phyloP scores from a whole-genome alignment of 2,113 vertebrate species.

The Meles meles region DNA sequence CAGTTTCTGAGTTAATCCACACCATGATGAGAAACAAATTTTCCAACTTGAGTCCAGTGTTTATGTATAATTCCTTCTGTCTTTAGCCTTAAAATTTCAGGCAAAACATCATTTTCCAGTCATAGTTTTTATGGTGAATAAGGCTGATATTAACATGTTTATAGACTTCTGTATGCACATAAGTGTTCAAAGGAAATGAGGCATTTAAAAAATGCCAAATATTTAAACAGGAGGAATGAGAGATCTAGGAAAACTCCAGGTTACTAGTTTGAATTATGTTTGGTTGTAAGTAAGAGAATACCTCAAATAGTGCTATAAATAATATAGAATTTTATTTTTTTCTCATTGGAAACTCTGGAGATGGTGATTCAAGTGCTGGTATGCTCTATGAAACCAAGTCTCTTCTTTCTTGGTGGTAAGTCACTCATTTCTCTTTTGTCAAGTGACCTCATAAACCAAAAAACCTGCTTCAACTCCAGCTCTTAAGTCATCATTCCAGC shows the following conservation, averaged over 20 bases:
- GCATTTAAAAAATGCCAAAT: not conserved
- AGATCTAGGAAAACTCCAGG: not conserved
- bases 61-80: not conserved
- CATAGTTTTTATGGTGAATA: not conserved
- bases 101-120: not conserved
- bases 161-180: not conserved
- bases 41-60: not conserved
- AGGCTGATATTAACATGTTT: not conserved
- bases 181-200: not conserved
- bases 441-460: not conserved
- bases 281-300: not conserved
- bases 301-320: not conserved
- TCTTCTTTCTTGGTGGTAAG: not conserved
- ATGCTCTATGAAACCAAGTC: not conserved
- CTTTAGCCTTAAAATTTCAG: not conserved
- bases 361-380: not conserved
- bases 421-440: not conserved
- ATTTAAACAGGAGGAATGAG: not conserved
- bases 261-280: not conserved
- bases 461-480: not conserved
- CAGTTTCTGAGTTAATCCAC: not conserved
- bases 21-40: not conserved
- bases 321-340: not conserved
- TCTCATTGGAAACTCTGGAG: not conserved
- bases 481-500: not conserved